Percentiles rank a stretch among this genome's conserved stretches.
Evolutionary conservation across 2,797 vertebrate genomes (phyloP).

Genomic region (Chaetodon trifasciatus): DNA sequence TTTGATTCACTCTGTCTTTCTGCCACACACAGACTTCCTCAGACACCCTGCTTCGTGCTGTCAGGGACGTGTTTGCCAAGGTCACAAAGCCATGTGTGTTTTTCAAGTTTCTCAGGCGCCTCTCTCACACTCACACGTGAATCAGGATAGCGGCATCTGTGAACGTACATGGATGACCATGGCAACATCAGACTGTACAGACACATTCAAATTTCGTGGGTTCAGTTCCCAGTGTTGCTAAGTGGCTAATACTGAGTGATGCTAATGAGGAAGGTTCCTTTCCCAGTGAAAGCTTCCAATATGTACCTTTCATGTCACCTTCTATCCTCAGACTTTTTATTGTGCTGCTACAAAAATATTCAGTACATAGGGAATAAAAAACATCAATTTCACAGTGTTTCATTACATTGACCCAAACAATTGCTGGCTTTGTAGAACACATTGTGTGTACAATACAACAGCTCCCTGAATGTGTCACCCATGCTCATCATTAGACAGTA

Average conservation of each 20-base stretch:
- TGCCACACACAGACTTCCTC: neutral
- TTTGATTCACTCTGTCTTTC: slow-evolving; percentile 10
- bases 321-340: neutral
- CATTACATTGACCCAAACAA: no score
- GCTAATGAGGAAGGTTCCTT: neutral
- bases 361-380: neutral
- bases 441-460: no score
- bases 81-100: slow-evolving; percentile 62
- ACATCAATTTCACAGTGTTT: no score
- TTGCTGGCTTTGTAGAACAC: no score
- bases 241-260: neutral
- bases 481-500: no score
- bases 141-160: slow-evolving; percentile 25
- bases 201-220: neutral
- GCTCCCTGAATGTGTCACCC: no score
- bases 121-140: neutral
- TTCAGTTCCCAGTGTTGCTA: neutral
- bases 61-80: slow-evolving; percentile 60
- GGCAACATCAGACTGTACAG: slow-evolving; percentile 20
- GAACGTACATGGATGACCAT: neutral
- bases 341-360: neutral
- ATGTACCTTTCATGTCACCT: neutral
- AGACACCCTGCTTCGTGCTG: slow-evolving; percentile 17
- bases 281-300: neutral
- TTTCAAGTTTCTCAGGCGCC: slow-evolving; percentile 60